Evolutionary conservation across 2,113 vertebrate genomes (phyloP).

Genomic region (Rhipidura dahli): DNA sequence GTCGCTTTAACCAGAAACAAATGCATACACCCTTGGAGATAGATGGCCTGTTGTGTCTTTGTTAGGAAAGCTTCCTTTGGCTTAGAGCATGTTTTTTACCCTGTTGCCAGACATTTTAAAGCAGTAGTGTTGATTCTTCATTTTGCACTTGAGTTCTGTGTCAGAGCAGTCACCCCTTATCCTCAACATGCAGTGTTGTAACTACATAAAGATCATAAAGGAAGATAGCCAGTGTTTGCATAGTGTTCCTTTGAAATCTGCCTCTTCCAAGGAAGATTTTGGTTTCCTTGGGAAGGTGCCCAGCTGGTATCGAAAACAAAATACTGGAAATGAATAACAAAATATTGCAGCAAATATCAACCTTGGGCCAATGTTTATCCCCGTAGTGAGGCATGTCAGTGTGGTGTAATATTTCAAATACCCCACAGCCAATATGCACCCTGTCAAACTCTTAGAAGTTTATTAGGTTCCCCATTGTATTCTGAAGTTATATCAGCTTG

Average conservation of each 20-base stretch:
- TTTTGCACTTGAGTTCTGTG: background rate
- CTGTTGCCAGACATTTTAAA: background rate
- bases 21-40: background rate
- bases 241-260: background rate
- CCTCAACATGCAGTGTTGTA: background rate
- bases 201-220: background rate
- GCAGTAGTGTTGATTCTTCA: background rate
- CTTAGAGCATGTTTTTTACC: background rate
- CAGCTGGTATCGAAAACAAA: background rate
- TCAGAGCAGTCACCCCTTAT: background rate
- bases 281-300: background rate
- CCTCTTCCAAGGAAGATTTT: background rate
- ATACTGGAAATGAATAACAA: background rate
- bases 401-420: background rate
- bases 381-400: accelerated
- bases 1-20: background rate
- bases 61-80: background rate
- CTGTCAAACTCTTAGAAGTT: background rate
- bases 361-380: background rate
- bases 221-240: background rate
- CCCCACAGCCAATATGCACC: accelerated
- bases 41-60: background rate
- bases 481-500: background rate
- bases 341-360: background rate
- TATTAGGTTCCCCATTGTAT: background rate